Percentiles rank a stretch among this genome's conserved stretches.
These are phyloP conservation scores for Trichopoda pennipes DNA, from an alignment of 2,888 invertebrate species.

Conservation along the genomic window DNA sequence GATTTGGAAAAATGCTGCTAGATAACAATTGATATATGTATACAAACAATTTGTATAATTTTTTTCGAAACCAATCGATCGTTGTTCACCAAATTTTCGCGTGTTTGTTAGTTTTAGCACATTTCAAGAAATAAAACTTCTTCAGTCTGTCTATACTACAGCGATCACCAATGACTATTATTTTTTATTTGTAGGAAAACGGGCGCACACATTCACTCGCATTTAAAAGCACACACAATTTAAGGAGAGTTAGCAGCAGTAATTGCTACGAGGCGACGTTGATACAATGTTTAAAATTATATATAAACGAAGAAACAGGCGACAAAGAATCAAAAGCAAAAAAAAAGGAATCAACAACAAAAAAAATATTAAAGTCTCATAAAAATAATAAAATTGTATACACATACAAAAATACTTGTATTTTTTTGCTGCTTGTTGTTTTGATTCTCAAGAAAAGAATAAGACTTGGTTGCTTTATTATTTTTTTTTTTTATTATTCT, in stretches of 20 bases:
- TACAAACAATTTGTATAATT: slow-evolving; percentile 22
- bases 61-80: slow-evolving; percentile 9
- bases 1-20: neutral
- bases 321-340: slow-evolving; percentile 27
- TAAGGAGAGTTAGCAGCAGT: slow-evolving; percentile 30
- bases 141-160: slow-evolving; percentile 37
- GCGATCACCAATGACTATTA: slow-evolving; percentile 46
- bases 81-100: slow-evolving; percentile 49
- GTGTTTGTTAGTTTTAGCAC: slow-evolving; percentile 36
- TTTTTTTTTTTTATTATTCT: slow-evolving; percentile 22
- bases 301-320: slow-evolving; percentile 41
- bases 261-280: slow-evolving; percentile 32
- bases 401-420: slow-evolving; percentile 39
- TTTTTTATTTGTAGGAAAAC: slow-evolving; percentile 22
- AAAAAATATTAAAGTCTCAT: slow-evolving; percentile 32
- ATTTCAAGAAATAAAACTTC: slow-evolving; percentile 21
- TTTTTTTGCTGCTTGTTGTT: slow-evolving; percentile 56
- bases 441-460: slow-evolving; percentile 54
- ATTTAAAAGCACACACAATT: slow-evolving; percentile 25
- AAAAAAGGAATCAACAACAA: slow-evolving; percentile 53
- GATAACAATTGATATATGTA: neutral
- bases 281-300: slow-evolving; percentile 37
- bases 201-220: slow-evolving; percentile 21
- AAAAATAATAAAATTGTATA: slow-evolving; percentile 43
- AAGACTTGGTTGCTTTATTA: slow-evolving; percentile 49